Base-by-base conservation (phyloP, 1,140 invertebrate species). In the Streblospio benedicti region DNA sequence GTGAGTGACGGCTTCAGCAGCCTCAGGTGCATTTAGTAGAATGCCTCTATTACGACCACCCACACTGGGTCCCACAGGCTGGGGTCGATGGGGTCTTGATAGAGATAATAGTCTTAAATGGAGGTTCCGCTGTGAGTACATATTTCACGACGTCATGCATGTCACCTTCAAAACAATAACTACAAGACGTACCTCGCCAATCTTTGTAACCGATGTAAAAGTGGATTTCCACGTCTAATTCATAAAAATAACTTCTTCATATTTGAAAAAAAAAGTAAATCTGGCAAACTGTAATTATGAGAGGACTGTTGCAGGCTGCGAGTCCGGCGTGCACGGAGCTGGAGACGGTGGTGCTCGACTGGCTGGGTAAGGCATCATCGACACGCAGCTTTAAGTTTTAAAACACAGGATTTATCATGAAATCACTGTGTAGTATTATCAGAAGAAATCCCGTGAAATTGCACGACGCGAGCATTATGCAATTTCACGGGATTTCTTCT, bases 301-400 rank as follows among this genome's bases (percentile, higher is more conserved):
- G n/a, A n/a, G n/a, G n/a, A n/a, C n/a, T 33, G 38, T 47, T 61
- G 18, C 75, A 90, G 89, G 93, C 92, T 2, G 90, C 95, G 4
- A 94, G 92, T 80, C 95, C 96, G 1, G 93, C 94, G 0, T 96
- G 91, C 74, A 97, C 94, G 2, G 96, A 99, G 80, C 78, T 99
- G 54, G 96, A 99, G 80, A 94, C 91, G 0, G 90, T 98, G 61
- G 90, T 98, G 49, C 77, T 96, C 50, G 93, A 99, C 77, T 99
- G 95, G 96, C 82, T 98, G 66, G 95, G 92, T 87, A 44, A 25
- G 58, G n/a, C n/a, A n/a, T n/a, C n/a, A n/a, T 55, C 45, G 14
- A 56, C 56, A 20, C 28, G 23, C 25, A 4, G n/a, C n/a, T n/a
- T n/a, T n/a, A n/a, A n/a, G n/a, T n/a, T n/a, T n/a, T n/a, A n/a